phyloP scores from a whole-genome alignment of 2,888 invertebrate species.

The Psylliodes chrysocephalus region DNA sequence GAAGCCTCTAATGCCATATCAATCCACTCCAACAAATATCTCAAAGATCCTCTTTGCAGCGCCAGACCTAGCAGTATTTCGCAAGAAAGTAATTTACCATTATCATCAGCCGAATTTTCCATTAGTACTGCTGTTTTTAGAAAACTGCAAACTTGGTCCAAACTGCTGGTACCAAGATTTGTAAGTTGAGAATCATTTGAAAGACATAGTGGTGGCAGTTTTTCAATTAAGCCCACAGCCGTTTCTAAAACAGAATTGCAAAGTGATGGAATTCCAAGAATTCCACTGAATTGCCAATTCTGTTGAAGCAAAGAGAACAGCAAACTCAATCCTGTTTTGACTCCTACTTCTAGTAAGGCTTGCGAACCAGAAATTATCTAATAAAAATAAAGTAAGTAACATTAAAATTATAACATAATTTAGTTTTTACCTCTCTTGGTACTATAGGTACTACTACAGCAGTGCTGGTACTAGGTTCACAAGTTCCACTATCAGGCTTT shows the following conservation, averaged over 20 bases:
- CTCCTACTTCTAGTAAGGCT: conserved; percentile 71
- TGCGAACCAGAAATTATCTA: conserved; percentile 61
- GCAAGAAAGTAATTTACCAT: conserved; percentile 62
- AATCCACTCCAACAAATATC: conserved; percentile 72
- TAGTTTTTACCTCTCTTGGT: conserved; percentile 43
- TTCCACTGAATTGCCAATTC: conserved; percentile 67
- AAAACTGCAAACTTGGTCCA: conserved; percentile 68
- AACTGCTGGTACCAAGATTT: conserved; percentile 64
- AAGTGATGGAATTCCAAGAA: conserved; percentile 63
- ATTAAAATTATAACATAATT: not conserved
- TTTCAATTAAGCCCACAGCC: conserved; percentile 67
- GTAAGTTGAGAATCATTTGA: conserved; percentile 71
- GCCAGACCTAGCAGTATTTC: conserved; percentile 70
- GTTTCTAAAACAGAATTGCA: conserved; percentile 71
- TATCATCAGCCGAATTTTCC: conserved; percentile 65
- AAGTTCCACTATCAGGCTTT: conserved; percentile 47
- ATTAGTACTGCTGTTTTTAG: conserved; percentile 67
- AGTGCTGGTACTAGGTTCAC: conserved; percentile 36
- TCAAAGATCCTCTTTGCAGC: conserved; percentile 70
- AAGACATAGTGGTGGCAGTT: conserved; percentile 69
- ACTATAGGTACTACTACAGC: conserved; percentile 37
- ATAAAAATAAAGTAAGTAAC: conserved; percentile 1
- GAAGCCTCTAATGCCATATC: conserved; percentile 68
- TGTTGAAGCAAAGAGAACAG: conserved; percentile 70
- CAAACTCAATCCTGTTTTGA: conserved; percentile 70